phyloP scores from a whole-genome alignment of 2,113 vertebrate species.

The Saguinus imperator region DNA sequence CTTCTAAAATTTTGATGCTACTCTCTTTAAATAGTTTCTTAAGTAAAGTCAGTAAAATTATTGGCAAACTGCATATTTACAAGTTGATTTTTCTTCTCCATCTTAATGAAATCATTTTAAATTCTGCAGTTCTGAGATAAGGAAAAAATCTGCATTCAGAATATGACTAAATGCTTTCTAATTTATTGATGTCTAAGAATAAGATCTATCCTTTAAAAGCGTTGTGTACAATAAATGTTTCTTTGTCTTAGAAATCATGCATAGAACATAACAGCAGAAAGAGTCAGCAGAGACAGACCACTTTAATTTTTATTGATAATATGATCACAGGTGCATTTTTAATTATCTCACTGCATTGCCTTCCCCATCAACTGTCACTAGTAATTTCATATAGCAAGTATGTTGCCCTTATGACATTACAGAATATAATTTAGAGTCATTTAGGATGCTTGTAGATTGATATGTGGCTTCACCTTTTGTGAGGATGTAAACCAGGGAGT shows the following conservation, averaged over 20 bases:
- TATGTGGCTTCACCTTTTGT: constrained; percentile 12
- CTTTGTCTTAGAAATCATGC: constrained; percentile 73
- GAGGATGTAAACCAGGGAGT: neutral
- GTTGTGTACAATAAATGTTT: constrained; percentile 52
- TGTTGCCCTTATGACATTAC: constrained; percentile 61
- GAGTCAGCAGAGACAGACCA: constrained; percentile 59
- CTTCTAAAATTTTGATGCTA: neutral
- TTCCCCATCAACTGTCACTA: constrained; percentile 80
- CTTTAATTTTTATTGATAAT: constrained; percentile 84
- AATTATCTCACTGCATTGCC: constrained; percentile 76
- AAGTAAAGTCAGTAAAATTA: neutral
- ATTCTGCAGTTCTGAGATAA: constrained; percentile 66
- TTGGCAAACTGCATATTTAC: neutral
- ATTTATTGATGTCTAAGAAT: constrained; percentile 33
- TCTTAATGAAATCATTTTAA: constrained; percentile 27
- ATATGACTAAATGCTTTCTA: constrained; percentile 59
- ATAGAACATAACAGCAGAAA: constrained; percentile 67
- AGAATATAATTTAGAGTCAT: constrained; percentile 52
- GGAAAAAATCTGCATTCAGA: constrained; percentile 56
- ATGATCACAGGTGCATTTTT: constrained; percentile 80
- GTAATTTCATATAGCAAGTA: constrained; percentile 76
- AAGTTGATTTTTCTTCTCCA: neutral
- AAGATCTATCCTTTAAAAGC: constrained; percentile 60
- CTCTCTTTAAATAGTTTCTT: neutral
- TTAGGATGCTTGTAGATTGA: constrained; percentile 52